Conservation (phyloP, 92 coral and sea anemone species). For the Epizoanthus illoricatus region DNA sequence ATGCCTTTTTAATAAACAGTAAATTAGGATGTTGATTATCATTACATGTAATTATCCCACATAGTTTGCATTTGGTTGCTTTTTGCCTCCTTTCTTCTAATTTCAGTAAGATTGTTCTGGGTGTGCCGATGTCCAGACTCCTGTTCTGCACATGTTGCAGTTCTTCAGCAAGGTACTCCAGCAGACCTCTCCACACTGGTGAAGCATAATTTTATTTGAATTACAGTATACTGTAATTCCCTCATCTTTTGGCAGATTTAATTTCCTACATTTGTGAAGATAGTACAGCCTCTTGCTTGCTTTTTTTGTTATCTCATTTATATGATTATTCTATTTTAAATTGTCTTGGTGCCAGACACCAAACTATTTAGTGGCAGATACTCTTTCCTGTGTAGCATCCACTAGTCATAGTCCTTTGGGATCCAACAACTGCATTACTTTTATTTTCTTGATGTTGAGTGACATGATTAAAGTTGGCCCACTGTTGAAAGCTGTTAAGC, state of each 20-base stretch:
- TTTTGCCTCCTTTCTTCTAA: no score
- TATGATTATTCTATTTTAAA: slow-evolving; percentile 58
- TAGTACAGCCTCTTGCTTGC: slow-evolving; percentile 46
- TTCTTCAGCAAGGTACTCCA: no score
- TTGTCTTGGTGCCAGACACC: slow-evolving; percentile 52
- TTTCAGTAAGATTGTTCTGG: no score
- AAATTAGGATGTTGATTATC: no score
- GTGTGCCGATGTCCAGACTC: no score
- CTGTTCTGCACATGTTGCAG: no score
- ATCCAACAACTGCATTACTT: slow-evolving; percentile 20
- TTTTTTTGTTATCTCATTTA: slow-evolving; percentile 44
- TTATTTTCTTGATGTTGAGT: slow-evolving; percentile 27
- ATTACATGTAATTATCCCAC: no score
- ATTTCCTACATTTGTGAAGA: slow-evolving; percentile 46
- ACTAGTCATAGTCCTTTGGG: background rate
- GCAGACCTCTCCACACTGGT: slow-evolving; percentile 35
- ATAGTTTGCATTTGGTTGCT: no score
- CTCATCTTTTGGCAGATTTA: slow-evolving; percentile 50
- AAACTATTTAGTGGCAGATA: slow-evolving; percentile 45
- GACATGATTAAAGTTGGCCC: slow-evolving; percentile 21
- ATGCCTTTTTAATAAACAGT: no score
- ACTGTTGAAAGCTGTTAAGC: background rate
- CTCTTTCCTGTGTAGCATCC: slow-evolving; percentile 36
- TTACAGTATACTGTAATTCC: slow-evolving; percentile 43
- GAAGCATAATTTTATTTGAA: no score